Conservation (phyloP, 2,888 invertebrate genomes). For the Papilio elwesi region DNA sequence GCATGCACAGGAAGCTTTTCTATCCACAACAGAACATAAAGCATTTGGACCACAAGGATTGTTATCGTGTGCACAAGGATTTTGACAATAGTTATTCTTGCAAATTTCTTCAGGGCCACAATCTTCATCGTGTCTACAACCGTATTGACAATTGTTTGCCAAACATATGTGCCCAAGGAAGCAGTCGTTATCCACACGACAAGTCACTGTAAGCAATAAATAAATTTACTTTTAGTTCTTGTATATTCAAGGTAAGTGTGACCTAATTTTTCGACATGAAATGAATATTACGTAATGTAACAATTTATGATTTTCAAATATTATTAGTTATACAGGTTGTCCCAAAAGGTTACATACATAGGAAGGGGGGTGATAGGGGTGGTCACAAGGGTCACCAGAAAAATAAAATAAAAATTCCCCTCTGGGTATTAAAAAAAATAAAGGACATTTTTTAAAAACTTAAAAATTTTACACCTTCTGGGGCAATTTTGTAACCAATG, state of each 20-base stretch:
- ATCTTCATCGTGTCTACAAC: conserved; percentile 94
- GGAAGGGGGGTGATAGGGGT: too few species aligned
- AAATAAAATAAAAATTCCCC: too few species aligned
- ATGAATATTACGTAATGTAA: conserved; percentile 1
- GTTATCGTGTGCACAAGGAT: conserved; percentile 87
- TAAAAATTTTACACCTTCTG: too few species aligned
- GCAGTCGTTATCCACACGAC: conserved; percentile 95
- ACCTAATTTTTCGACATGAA: too few species aligned
- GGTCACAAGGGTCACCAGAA: too few species aligned
- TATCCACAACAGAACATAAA: conserved; percentile 90
- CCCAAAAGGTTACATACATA: too few species aligned
- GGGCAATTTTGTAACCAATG: too few species aligned
- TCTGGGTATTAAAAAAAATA: too few species aligned
- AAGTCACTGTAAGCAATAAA: conserved; percentile 85
- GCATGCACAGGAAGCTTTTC: conserved; percentile 92
- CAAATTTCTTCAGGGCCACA: conserved; percentile 94
- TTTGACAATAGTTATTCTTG: conserved; percentile 90
- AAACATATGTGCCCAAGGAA: conserved; percentile 96
- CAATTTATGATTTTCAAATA: too few species aligned
- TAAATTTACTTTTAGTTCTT: conserved; percentile 8
- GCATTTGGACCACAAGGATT: conserved; percentile 95
- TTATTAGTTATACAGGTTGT: too few species aligned
- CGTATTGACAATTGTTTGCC: conserved; percentile 92
- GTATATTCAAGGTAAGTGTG: not conserved
- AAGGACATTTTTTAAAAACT: too few species aligned